These are phyloP conservation scores for Peromyscus polionotus DNA, from an alignment of 2,113 vertebrate genomes.

Conservation along the genomic window DNA sequence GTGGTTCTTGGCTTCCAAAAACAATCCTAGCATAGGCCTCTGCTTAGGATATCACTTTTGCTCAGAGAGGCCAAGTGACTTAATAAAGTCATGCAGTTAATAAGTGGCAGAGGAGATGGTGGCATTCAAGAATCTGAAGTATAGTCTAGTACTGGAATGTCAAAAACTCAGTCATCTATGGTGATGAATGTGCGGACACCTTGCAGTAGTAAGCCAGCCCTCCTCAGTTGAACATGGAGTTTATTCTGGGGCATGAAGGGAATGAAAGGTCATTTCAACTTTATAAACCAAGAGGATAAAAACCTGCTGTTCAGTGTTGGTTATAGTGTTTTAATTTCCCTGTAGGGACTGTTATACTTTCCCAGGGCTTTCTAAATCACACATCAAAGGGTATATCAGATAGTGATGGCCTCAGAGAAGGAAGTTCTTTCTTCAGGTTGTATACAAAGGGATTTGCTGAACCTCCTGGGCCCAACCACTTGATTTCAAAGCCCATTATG, in stretches of 20 bases:
- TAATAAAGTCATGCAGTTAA: not conserved
- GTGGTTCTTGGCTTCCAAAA: not conserved
- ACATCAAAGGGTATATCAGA: not conserved
- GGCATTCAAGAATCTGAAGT: not conserved
- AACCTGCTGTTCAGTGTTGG: constrained; percentile 61
- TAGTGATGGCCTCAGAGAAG: not conserved
- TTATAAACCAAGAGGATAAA: constrained; percentile 66
- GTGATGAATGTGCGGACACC: constrained; percentile 12
- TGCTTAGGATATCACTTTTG: not conserved
- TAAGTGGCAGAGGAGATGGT: not conserved
- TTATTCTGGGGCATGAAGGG: constrained; percentile 38
- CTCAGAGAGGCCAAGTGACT: not conserved
- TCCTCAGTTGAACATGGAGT: constrained; percentile 69
- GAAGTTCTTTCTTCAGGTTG: not conserved
- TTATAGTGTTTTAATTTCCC: constrained; percentile 77
- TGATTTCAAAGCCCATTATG: not conserved
- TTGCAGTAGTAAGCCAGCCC: constrained; percentile 54
- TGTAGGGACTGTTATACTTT: constrained; percentile 77
- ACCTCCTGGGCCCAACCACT: not conserved
- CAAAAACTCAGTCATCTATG: constrained; percentile 9
- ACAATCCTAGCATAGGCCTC: not conserved
- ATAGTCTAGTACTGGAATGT: not conserved
- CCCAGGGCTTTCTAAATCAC: constrained; percentile 62
- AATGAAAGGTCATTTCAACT: constrained; percentile 77
- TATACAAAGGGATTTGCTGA: not conserved